Conservation (phyloP, 2,797 vertebrate species). For the Cephalopachus bancanus region DNA sequence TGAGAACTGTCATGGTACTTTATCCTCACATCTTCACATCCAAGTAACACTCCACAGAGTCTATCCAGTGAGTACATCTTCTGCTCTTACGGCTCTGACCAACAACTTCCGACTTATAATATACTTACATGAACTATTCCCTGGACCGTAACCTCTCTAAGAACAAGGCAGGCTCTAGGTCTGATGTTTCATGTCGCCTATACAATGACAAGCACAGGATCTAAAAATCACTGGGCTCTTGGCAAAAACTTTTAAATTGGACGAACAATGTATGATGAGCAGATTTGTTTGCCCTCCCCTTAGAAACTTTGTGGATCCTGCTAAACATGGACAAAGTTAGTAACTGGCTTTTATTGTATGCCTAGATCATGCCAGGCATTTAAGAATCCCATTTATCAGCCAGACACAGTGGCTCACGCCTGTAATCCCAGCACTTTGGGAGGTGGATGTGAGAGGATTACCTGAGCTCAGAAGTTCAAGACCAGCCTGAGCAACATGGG, state of each 20-base stretch:
- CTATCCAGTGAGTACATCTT: conserved; percentile 2
- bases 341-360: conserved; percentile 41
- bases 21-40: not conserved
- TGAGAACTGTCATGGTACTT: not conserved
- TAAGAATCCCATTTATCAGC: conserved; percentile 23
- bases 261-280: not conserved
- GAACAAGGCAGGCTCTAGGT: not conserved
- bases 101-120: not conserved
- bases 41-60: conserved; percentile 13
- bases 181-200: not conserved
- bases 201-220: not conserved
- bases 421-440: too few relatives aligned
- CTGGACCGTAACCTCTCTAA: not conserved
- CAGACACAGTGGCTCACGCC: too few relatives aligned
- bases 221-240: conserved; percentile 23
- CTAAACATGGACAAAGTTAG: not conserved
- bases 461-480: too few relatives aligned
- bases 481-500: too few relatives aligned
- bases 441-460: too few relatives aligned
- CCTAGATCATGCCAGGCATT: not conserved
- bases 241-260: conserved; percentile 31
- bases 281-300: conserved; percentile 33
- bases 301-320: not conserved
- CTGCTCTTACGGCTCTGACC: not conserved
- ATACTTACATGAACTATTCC: not conserved